Evolutionary conservation across 2,797 vertebrate species (phyloP).

Genomic region (Peromyscus eremicus): DNA sequence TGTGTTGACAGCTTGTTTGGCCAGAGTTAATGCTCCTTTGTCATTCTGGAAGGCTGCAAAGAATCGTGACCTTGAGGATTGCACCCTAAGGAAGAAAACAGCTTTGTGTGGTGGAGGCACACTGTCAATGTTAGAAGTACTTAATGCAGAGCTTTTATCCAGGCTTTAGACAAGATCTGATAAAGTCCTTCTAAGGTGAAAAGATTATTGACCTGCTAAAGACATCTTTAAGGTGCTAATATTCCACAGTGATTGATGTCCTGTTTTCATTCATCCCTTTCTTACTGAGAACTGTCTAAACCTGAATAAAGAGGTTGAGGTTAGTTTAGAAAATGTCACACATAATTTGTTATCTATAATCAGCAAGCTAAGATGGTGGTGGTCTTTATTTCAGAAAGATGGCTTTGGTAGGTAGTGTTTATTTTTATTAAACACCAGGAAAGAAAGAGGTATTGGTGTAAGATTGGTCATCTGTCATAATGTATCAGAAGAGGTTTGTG

Average conservation of each 20-base stretch:
- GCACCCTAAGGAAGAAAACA: conserved; percentile 93
- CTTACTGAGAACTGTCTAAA: conserved; percentile 92
- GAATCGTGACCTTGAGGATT: conserved; percentile 96
- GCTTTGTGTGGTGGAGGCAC: conserved; percentile 95
- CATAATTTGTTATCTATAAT: conserved; percentile 90
- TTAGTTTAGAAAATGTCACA: conserved; percentile 90
- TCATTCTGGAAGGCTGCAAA: conserved; percentile 90
- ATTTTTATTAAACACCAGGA: not conserved
- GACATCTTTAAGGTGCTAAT: conserved; percentile 96
- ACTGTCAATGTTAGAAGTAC: conserved; percentile 93
- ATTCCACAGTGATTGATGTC: conserved; percentile 97
- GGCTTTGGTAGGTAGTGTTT: conserved; percentile 19
- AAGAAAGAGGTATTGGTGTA: not conserved
- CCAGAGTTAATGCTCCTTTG: conserved; percentile 93
- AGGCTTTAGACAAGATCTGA: conserved; percentile 97
- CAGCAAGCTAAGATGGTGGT: conserved; percentile 74
- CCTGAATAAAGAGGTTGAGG: conserved; percentile 93
- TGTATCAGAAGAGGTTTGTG: not conserved
- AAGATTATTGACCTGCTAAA: conserved; percentile 99
- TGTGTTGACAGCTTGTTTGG: conserved; percentile 99
- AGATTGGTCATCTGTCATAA: conserved; percentile 18
- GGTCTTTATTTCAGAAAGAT: conserved; percentile 80
- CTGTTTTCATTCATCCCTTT: conserved; percentile 93
- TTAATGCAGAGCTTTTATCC: conserved; percentile 98
- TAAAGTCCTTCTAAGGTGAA: conserved; percentile 98